Percentiles rank a stretch among this genome's conserved stretches.
Evolutionary conservation across 2,113 vertebrate genomes (phyloP).

Genomic region (Odocoileus virginianus): DNA sequence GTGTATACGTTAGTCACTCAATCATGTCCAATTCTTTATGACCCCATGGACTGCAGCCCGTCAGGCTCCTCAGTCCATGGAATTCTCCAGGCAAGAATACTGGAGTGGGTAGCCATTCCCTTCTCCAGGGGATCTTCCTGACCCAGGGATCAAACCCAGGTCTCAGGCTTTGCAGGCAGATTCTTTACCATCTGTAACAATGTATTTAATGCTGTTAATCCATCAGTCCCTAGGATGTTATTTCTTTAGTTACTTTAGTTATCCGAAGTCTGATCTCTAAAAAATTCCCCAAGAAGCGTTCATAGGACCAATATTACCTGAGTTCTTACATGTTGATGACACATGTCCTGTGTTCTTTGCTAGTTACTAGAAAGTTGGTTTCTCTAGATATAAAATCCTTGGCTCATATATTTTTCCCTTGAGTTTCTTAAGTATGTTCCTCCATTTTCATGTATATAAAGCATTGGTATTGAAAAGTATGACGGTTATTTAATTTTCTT

Average conservation of each 20-base stretch:
- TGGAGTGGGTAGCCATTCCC: not conserved
- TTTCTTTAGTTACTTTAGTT: not conserved
- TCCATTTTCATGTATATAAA: not conserved
- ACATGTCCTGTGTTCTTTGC: not conserved
- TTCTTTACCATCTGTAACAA: not conserved
- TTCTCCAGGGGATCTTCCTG: not conserved
- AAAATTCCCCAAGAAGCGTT: not conserved
- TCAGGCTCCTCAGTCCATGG: not conserved
- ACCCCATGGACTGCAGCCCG: not conserved
- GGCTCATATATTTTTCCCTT: not conserved
- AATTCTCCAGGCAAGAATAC: not conserved
- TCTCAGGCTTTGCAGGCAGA: not conserved
- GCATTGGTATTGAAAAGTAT: not conserved
- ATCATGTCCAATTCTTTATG: not conserved
- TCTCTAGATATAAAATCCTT: not conserved
- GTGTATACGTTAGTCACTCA: not conserved
- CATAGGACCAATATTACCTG: not conserved
- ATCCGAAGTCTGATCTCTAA: not conserved
- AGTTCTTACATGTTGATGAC: not conserved
- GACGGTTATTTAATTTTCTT: not conserved
- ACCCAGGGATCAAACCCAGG: not conserved
- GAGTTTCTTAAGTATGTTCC: not conserved
- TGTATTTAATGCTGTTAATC: not conserved
- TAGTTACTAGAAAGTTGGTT: not conserved
- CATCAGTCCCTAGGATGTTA: not conserved